Evolutionary conservation across 1,140 invertebrate genomes (phyloP).

Genomic region (Andricus grossulariae): DNA sequence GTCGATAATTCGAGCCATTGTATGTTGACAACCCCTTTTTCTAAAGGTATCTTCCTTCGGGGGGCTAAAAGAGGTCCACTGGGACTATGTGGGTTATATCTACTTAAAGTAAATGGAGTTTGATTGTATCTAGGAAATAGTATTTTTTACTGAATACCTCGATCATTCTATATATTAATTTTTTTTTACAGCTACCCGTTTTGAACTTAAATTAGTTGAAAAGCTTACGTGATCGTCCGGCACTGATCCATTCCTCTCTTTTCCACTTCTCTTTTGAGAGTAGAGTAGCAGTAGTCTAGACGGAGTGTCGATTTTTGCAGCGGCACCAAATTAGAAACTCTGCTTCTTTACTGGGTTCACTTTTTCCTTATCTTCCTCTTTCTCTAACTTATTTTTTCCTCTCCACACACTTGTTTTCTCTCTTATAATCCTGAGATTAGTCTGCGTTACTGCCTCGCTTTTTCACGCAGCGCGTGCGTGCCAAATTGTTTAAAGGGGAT

Average conservation of each 20-base stretch:
- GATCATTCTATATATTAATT: slow-evolving; percentile 35
- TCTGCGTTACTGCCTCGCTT: slow-evolving; percentile 1
- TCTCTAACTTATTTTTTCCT: slow-evolving; percentile 37
- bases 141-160: not conserved
- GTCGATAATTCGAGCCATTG: too few species aligned
- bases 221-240: slow-evolving; percentile 34
- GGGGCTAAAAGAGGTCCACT: too few species aligned
- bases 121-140: too few species aligned
- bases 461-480: slow-evolving; percentile 45
- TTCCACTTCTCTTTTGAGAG: slow-evolving; percentile 45
- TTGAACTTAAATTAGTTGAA: slow-evolving; percentile 7
- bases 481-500: slow-evolving; percentile 57
- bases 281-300: slow-evolving; percentile 71
- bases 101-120: too few species aligned
- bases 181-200: slow-evolving; percentile 41
- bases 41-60: too few species aligned
- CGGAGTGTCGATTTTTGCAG: slow-evolving; percentile 75
- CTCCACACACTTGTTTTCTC: slow-evolving; percentile 39
- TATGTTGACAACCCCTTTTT: too few species aligned
- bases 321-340: slow-evolving; percentile 73
- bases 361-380: slow-evolving; percentile 28
- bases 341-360: slow-evolving; percentile 36
- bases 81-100: too few species aligned
- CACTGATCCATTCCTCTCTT: slow-evolving; percentile 43
- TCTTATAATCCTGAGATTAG: not conserved